Conservation (phyloP, 2,888 invertebrate genomes). For the Cosmia pyralina region DNA sequence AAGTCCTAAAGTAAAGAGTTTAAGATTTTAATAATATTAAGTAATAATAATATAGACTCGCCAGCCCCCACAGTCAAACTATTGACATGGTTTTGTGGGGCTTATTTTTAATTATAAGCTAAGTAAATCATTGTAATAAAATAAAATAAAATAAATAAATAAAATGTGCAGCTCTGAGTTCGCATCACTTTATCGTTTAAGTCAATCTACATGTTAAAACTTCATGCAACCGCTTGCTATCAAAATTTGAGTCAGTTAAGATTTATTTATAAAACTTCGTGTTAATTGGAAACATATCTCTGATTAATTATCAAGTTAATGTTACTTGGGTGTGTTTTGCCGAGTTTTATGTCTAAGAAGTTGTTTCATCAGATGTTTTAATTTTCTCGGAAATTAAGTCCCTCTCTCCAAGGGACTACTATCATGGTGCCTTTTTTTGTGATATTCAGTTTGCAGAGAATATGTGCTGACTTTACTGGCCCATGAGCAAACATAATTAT, state of each 20-base stretch:
- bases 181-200: background rate
- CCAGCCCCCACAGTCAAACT: no score
- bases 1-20: no score
- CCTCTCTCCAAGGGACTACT: background rate
- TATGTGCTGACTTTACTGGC: background rate
- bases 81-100: no score
- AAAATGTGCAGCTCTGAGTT: background rate
- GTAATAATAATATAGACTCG: no score
- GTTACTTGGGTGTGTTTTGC: constrained; percentile 39
- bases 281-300: constrained; percentile 59
- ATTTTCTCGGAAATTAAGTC: background rate
- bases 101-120: no score
- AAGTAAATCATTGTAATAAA: no score
- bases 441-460: background rate
- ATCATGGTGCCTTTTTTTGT: background rate
- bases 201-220: constrained; percentile 12
- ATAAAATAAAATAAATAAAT: no score
- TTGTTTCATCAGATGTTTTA: background rate
- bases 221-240: constrained; percentile 21
- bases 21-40: no score
- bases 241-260: constrained; percentile 35
- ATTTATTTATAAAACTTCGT: constrained; percentile 56
- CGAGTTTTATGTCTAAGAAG: background rate
- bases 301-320: constrained; percentile 57
- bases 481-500: no score